phyloP scores from a whole-genome alignment of 2,113 vertebrate species.

The Myotis davidii region DNA sequence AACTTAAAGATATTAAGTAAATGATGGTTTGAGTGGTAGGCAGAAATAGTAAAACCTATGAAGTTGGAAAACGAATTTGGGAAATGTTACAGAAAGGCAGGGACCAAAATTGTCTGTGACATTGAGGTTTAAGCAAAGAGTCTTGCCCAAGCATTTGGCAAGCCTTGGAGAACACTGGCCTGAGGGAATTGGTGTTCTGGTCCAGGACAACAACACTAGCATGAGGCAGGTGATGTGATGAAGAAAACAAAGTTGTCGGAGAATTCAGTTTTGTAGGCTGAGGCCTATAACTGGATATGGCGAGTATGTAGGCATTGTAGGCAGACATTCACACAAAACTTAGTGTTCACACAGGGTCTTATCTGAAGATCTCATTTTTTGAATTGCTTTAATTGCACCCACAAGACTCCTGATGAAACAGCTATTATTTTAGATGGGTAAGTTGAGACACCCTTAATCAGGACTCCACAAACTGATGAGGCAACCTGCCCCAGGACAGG shows the following conservation, averaged over 20 bases:
- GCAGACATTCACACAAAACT: not conserved
- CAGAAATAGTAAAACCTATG: not conserved
- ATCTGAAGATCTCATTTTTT: constrained; percentile 74
- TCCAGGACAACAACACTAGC: not conserved
- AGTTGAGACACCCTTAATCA: constrained; percentile 71
- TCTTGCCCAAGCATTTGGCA: not conserved
- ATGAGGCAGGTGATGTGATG: not conserved
- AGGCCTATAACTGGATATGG: not conserved
- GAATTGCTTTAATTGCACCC: constrained; percentile 72
- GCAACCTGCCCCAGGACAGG: constrained; percentile 70
- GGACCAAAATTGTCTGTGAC: not conserved
- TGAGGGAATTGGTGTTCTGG: not conserved
- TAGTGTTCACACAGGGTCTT: constrained; percentile 64
- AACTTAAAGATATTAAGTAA: not conserved
- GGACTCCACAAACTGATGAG: constrained; percentile 57
- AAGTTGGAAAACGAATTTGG: not conserved
- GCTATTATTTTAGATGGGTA: constrained; percentile 72
- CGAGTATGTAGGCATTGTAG: not conserved
- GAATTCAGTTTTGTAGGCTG: not conserved
- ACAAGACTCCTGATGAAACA: constrained; percentile 62
- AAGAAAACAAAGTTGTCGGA: not conserved
- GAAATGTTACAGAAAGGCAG: not conserved
- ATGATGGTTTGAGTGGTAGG: not conserved
- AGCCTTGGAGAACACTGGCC: not conserved
- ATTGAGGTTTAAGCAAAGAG: not conserved